phyloP scores from a whole-genome alignment of 2,113 vertebrate genomes.

The Cercopithecus mona region DNA sequence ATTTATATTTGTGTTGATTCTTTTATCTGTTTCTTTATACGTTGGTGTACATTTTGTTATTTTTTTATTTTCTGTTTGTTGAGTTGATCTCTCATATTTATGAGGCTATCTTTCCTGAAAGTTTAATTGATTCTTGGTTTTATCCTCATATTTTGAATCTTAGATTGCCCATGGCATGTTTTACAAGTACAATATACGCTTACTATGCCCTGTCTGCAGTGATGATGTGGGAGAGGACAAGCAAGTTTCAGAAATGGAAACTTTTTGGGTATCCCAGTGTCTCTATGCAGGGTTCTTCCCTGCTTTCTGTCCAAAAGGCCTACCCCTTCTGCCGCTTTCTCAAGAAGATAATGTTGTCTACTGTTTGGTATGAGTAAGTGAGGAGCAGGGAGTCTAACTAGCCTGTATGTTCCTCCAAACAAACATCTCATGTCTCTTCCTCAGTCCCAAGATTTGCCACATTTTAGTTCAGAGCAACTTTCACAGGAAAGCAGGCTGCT shows the following conservation, averaged over 20 bases:
- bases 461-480: not conserved
- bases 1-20: not conserved
- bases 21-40: not conserved
- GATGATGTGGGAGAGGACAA: accelerated
- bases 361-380: not conserved
- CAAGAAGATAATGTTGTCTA: not conserved
- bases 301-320: not conserved
- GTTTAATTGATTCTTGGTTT: not conserved
- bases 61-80: not conserved
- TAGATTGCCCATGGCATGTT: not conserved
- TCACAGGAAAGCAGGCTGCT: not conserved
- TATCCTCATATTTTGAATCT: not conserved
- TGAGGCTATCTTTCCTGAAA: not conserved
- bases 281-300: accelerated
- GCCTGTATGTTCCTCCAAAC: not conserved
- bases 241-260: not conserved
- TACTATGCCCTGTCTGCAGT: not conserved
- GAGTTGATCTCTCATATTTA: not conserved
- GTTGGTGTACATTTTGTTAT: not conserved
- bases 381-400: not conserved
- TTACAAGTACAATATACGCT: not conserved
- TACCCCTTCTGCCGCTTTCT: not conserved
- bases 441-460: not conserved
- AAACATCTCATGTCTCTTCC: not conserved
- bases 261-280: not conserved